Conservation (phyloP, 2,888 invertebrate species). For the Trissoscelio sp. region DNA sequence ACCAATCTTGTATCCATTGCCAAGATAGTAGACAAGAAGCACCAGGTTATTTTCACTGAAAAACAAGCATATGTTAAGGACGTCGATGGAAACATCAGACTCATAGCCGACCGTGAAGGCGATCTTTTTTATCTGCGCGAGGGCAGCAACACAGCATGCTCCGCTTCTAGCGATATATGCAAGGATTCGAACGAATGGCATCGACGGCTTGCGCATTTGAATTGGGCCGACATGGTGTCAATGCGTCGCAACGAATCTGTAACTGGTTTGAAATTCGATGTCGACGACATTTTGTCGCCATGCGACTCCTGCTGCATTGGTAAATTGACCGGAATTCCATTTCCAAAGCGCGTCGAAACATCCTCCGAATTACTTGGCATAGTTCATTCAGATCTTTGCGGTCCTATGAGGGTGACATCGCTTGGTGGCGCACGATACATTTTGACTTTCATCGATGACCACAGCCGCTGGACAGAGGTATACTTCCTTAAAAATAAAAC, state of each 20-base stretch:
- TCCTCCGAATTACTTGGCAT: neutral
- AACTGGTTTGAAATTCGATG: too few species aligned
- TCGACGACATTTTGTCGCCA: too few species aligned
- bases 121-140: neutral
- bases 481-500: conserved; percentile 62
- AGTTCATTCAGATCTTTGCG: conserved; percentile 2
- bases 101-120: neutral
- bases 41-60: neutral
- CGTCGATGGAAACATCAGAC: neutral
- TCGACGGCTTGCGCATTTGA: neutral
- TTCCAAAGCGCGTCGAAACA: neutral
- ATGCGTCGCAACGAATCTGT: too few species aligned
- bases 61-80: neutral
- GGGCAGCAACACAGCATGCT: neutral
- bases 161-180: too few species aligned
- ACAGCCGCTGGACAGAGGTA: conserved; percentile 68
- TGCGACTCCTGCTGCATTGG: neutral
- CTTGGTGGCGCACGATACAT: conserved; percentile 56
- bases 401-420: neutral
- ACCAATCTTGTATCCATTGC: conserved; percentile 56
- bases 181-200: too few species aligned
- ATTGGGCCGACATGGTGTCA: neutral
- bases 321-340: neutral
- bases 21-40: conserved; percentile 45
- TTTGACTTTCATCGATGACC: conserved; percentile 72